Percentiles rank a stretch among this genome's conserved stretches.
phyloP scores from a whole-genome alignment of 1,140 invertebrate genomes.

The Antheraea mylitta region DNA sequence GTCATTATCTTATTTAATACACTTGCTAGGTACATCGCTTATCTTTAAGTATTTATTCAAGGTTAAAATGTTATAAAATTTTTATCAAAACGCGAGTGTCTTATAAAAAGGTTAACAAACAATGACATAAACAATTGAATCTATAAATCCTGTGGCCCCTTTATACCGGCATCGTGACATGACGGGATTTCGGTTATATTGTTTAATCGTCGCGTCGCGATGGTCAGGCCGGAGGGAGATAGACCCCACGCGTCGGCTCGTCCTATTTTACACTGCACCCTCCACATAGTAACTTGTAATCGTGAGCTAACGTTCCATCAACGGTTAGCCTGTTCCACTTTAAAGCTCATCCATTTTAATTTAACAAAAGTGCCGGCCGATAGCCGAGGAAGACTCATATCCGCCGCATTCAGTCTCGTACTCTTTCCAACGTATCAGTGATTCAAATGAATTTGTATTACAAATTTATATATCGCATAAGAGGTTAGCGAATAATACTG shows the following conservation, averaged over 20 bases:
- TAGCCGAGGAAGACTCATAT: conserved; percentile 75
- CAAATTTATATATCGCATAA: neutral
- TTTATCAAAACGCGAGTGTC: neutral
- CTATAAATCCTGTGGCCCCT: neutral
- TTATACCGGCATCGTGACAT: neutral
- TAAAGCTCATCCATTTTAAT: conserved; percentile 78
- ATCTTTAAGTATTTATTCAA: too few relatives aligned
- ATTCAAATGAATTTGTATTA: neutral
- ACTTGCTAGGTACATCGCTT: too few relatives aligned
- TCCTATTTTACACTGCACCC: conserved; percentile 54
- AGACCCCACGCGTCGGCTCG: conserved; percentile 61
- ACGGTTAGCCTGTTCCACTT: conserved; percentile 74
- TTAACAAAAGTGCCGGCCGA: conserved; percentile 77
- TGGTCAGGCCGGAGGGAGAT: conserved; percentile 19
- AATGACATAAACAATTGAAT: neutral
- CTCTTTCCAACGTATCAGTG: neutral
- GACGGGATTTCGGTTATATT: conserved; percentile 14
- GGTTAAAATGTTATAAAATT: neutral
- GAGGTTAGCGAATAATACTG: too few relatives aligned
- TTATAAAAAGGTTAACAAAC: neutral
- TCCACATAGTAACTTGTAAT: conserved; percentile 52
- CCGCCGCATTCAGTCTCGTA: conserved; percentile 48
- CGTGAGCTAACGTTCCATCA: conserved; percentile 58
- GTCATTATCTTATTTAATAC: too few relatives aligned
- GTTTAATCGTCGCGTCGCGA: neutral